Base-by-base conservation (phyloP, 64 coral and sea anemone genomes). In the Pocillopora verrucosa region DNA sequence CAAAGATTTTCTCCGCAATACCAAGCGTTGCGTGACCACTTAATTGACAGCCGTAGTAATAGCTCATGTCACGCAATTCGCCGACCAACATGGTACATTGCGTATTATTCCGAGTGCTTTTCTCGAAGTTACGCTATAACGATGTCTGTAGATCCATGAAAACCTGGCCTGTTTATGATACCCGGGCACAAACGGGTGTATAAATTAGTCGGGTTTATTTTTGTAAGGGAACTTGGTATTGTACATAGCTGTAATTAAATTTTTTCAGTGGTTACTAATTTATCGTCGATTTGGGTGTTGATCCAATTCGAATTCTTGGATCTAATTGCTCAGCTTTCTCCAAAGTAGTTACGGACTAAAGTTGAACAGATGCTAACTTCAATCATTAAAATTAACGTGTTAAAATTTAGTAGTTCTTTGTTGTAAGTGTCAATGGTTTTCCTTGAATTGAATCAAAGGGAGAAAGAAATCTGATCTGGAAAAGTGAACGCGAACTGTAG, bases 181-280 rank as follows among this genome's bases (percentile, higher is more conserved):
- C 13, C 80, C 10, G 34, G 68, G 82, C 64, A 85, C 19, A 16
- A 30, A 34, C 17, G 65, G 61, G 34, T 68, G 35, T 69, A 65
- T 85, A 85, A 70, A 85, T 85, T 25, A 72, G 82, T n/a, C 25
- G 64, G 63, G 37, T 72, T 85, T 85, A 85, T 85, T 85, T 85
- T 85, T 85, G 65, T 85, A 85, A 57, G 82, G 82, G 82, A 85
- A 59, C 77, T 38, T 51, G 56, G 37, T 16, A 13, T 11, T 85
- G 82, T 85, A 85, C 4, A 85, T 85, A 85, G 34, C 62, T 85
- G 82, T 85, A 85, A 70, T 70, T 70, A 57, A 85, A 56, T 72
- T 20, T 72, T 56, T 13, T 41, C 26, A 63, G 22, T 72, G 20
- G 41, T 51, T 85, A 14, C 65, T 72, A 85, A 41, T 37, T 34